phyloP scores from a whole-genome alignment of 2,113 vertebrate genomes.

The Pollachius pollachius region DNA sequence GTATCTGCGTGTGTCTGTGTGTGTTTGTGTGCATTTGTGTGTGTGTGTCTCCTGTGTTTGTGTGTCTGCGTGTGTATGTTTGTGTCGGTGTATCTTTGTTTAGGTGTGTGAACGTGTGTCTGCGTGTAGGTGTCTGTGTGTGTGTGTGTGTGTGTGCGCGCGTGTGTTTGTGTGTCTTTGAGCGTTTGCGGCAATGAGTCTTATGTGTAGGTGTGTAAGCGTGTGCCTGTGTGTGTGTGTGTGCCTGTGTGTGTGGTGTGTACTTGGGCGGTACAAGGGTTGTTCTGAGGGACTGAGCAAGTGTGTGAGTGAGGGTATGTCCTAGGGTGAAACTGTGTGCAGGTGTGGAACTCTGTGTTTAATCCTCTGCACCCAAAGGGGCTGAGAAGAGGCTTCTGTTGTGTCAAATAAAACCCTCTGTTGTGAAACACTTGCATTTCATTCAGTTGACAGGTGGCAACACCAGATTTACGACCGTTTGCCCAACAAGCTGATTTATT shows the following conservation, averaged over 20 bases:
- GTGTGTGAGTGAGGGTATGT: constrained; percentile 4
- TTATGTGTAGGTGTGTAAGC: too few relatives aligned
- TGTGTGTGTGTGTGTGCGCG: constrained; percentile 8
- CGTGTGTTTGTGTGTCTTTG: too few relatives aligned
- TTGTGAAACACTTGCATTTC: constrained; percentile 24
- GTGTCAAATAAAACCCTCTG: constrained; percentile 37
- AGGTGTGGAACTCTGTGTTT: constrained; percentile 49
- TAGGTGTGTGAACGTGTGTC: too few relatives aligned
- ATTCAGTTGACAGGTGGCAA: constrained; percentile 30
- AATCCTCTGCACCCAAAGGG: constrained; percentile 25
- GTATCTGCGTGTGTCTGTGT: constrained; percentile 2
- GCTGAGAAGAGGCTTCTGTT: constrained; percentile 38
- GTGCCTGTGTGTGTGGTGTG: too few relatives aligned
- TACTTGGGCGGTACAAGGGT: neutral
- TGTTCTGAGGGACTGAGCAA: constrained; percentile 30
- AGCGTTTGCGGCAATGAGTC: too few relatives aligned
- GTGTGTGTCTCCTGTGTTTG: neutral
- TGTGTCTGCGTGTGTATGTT: constrained; percentile 1
- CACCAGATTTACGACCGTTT: neutral
- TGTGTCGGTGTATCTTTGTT: neutral
- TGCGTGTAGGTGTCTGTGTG: too few relatives aligned
- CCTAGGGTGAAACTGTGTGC: constrained; percentile 24
- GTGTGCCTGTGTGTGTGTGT: too few relatives aligned
- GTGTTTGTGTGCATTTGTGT: constrained; percentile 27
- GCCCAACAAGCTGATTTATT: too few relatives aligned